Evolutionary conservation across 2,888 invertebrate genomes (phyloP).

Genomic region (Ariolimax columbianus): DNA sequence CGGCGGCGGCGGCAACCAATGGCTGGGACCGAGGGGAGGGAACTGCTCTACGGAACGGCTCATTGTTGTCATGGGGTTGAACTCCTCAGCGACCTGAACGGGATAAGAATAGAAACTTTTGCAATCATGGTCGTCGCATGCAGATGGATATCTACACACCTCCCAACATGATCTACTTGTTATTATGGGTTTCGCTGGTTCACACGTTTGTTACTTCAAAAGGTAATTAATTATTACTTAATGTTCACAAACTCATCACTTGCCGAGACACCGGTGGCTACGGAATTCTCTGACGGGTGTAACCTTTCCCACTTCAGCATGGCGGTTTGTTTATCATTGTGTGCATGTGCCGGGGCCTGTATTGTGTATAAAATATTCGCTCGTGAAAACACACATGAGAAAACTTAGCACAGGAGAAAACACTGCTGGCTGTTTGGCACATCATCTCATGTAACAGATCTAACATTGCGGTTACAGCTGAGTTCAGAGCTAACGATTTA

Average conservation of each 20-base stretch:
- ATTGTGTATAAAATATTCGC: slow-evolving; percentile 13
- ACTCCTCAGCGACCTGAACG: slow-evolving; percentile 28
- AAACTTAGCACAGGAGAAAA: background rate
- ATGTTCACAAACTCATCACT: too few species aligned
- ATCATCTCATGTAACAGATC: too few species aligned
- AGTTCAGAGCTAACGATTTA: background rate
- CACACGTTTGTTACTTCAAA: slow-evolving; percentile 7
- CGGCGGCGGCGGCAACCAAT: slow-evolving; percentile 38
- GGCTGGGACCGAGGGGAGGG: background rate
- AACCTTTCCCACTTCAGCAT: slow-evolving; percentile 20
- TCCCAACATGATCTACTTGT: slow-evolving; percentile 42
- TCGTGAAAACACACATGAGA: too few species aligned
- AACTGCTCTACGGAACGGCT: background rate
- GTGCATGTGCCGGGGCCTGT: slow-evolving; percentile 19
- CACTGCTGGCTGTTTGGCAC: background rate
- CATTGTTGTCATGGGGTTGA: slow-evolving; percentile 39
- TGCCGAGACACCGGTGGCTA: too few species aligned
- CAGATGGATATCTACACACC: slow-evolving; percentile 33
- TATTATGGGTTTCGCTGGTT: slow-evolving; percentile 6
- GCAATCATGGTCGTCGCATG: slow-evolving; percentile 49
- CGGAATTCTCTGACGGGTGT: background rate
- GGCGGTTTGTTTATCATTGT: slow-evolving; percentile 39
- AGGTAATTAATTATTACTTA: background rate
- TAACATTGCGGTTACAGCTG: too few species aligned
- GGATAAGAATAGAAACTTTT: slow-evolving; percentile 8